Base-by-base conservation (phyloP, 2,797 vertebrate species). In the Propithecus perrieri region DNA sequence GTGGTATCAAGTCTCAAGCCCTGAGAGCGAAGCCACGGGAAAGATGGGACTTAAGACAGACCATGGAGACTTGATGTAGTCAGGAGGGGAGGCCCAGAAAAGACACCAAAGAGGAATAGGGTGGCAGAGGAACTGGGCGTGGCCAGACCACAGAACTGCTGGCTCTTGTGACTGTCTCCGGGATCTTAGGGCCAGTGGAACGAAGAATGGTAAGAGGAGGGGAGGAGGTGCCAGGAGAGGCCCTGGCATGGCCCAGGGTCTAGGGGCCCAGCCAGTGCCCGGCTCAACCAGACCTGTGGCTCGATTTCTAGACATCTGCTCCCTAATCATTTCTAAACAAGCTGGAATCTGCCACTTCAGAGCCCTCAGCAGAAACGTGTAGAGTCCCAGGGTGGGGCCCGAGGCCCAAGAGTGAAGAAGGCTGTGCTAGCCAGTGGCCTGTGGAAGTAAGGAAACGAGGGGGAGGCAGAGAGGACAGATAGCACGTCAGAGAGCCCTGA, bases 401-500 rank as follows among this genome's bases (percentile, higher is more conserved):
- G 8, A 38, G 69, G 13, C n/a, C 30, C 5, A 3, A 0, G 61
- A 15, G 12, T 18, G 2, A 75, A 90, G 84, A 83, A 76, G 63
- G 63, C 38, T 41, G 5, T 26, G 12, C 24, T 69, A 13, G 10
- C 30, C 55, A 20, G 35, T 9, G 88, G 38, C n/a, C 90, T 85
- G 55, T 22, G 41, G 96, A 98, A 97, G 95, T 85, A 53, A 87
- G 94, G 95, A 89, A 89, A 46, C 4, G 10, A 35, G 65, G 43
- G 33, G 89, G 84, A 35, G 43, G n/a, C 12, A 30, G 53, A 94
- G 38, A 67, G 50, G 33, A 74, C 83, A 26, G 4, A 41, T 92
- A 94, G 30, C 43, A 1, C 94, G 97, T 97, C 97, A 98, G 78
- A 80, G 30, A 61, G 30, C 79, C 78, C 85, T 17, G 22, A 97